A percentile compares a stretch with the other conserved stretches of the same genome.
phyloP scores from a whole-genome alignment of 2,888 invertebrate species.

The Nomada hirtipes region DNA sequence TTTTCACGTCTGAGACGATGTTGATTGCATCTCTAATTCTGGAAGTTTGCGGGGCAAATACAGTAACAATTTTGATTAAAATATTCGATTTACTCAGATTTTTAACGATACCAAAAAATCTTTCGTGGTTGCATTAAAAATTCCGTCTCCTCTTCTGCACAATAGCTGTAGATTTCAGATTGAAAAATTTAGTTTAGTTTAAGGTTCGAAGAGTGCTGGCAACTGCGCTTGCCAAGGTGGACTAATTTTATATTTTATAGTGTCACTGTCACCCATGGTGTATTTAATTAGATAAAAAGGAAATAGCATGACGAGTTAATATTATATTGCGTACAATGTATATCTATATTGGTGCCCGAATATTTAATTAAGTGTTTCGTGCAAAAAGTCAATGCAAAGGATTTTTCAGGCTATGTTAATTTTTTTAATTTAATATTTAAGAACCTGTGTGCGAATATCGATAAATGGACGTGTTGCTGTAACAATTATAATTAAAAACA shows the following conservation, averaged over 20 bases:
- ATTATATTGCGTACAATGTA: neutral
- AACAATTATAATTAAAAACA: neutral
- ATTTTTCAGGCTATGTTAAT: neutral
- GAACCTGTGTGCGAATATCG: slow-evolving; percentile 56
- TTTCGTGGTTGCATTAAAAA: neutral
- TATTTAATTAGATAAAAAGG: neutral
- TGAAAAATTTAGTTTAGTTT: too few relatives aligned
- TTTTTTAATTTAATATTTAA: slow-evolving; percentile 4
- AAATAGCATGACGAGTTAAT: neutral
- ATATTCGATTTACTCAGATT: too few relatives aligned
- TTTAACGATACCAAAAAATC: neutral
- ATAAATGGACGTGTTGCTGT: slow-evolving; percentile 38
- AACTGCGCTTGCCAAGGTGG: slow-evolving; percentile 10
- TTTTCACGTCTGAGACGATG: neutral
- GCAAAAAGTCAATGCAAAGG: too few relatives aligned
- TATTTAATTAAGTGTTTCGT: neutral
- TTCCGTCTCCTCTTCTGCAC: slow-evolving; percentile 8
- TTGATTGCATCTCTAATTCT: neutral
- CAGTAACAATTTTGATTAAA: neutral
- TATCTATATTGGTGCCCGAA: neutral
- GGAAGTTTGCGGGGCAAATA: neutral
- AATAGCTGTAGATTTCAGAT: too few relatives aligned
- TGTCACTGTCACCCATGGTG: neutral
- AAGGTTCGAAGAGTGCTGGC: neutral
- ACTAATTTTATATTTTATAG: neutral